Evolutionary conservation across 2,888 invertebrate species (phyloP).

Genomic region (Caenorhabditis becei): DNA sequence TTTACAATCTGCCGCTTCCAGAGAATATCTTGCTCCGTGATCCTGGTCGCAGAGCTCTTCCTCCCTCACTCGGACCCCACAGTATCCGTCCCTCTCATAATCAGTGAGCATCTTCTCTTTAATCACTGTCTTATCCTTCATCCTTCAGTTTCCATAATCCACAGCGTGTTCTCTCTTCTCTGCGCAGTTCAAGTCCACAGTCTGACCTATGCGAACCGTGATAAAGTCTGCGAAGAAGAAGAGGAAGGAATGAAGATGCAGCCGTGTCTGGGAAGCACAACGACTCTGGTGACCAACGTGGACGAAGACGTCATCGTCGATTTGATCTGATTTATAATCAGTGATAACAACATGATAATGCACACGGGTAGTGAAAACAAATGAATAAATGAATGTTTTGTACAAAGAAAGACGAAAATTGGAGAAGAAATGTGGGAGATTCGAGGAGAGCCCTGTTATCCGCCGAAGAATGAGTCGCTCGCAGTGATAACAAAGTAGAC

Average conservation of each 20-base stretch:
- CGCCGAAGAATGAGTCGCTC: constrained; percentile 57
- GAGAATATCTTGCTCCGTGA: constrained; percentile 39
- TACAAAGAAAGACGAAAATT: constrained; percentile 15
- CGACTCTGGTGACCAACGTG: constrained; percentile 55
- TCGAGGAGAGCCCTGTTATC: constrained; percentile 2
- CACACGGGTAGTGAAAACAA: constrained; percentile 41
- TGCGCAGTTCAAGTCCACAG: constrained; percentile 50
- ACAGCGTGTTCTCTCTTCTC: constrained; percentile 43
- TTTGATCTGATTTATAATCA: constrained; percentile 35
- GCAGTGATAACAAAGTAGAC: constrained; percentile 49
- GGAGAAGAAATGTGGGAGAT: not conserved
- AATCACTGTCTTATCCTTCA: too few relatives aligned
- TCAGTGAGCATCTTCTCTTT: constrained; percentile 13
- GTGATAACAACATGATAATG: constrained; percentile 7
- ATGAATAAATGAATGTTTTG: constrained; percentile 15
- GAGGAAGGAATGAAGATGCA: constrained; percentile 35
- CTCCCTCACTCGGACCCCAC: constrained; percentile 58
- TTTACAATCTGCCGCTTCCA: constrained; percentile 17
- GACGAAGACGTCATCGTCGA: constrained; percentile 34
- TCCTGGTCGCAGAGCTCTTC: constrained; percentile 55
- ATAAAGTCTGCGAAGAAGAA: constrained; percentile 26
- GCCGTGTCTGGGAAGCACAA: constrained; percentile 36
- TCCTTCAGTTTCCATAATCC: constrained; percentile 44
- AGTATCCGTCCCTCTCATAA: constrained; percentile 50
- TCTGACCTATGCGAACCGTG: constrained; percentile 42